phyloP scores from a whole-genome alignment of 2,113 vertebrate genomes.

The Felis chaus region DNA sequence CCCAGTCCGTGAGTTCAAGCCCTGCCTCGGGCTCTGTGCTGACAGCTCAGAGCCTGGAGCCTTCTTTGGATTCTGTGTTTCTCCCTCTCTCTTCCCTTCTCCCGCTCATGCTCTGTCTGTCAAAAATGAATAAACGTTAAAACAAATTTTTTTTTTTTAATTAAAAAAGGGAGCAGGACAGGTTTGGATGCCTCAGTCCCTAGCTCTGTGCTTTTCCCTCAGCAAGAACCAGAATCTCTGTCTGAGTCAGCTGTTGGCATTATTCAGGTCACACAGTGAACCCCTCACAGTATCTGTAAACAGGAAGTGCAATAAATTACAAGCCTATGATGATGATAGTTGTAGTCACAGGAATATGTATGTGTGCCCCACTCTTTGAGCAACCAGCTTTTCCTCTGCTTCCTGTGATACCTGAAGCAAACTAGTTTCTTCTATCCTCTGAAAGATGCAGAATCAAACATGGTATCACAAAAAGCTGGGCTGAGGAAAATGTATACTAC shows the following conservation, averaged over 20 bases:
- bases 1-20: too few relatives aligned
- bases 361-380: not conserved
- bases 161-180: not conserved
- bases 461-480: not conserved
- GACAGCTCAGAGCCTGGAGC: too few relatives aligned
- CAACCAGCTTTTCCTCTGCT: not conserved
- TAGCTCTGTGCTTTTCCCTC: not conserved
- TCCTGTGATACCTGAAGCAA: not conserved
- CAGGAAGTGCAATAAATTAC: slow-evolving; percentile 16
- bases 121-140: too few relatives aligned
- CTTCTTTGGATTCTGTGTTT: too few relatives aligned
- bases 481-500: not conserved
- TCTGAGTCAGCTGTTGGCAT: not conserved
- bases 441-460: slow-evolving; percentile 21
- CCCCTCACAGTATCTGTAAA: not conserved
- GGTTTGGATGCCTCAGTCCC: not conserved
- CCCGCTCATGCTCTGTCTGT: too few relatives aligned
- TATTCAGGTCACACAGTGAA: not conserved
- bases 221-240: not conserved
- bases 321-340: not conserved
- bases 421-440: not conserved
- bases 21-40: too few relatives aligned
- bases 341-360: not conserved
- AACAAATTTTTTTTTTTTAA: too few relatives aligned
- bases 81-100: too few relatives aligned